These are phyloP conservation scores for Silurus lanzhouensis DNA, from an alignment of 2,797 vertebrate genomes.

Conservation along the genomic window DNA sequence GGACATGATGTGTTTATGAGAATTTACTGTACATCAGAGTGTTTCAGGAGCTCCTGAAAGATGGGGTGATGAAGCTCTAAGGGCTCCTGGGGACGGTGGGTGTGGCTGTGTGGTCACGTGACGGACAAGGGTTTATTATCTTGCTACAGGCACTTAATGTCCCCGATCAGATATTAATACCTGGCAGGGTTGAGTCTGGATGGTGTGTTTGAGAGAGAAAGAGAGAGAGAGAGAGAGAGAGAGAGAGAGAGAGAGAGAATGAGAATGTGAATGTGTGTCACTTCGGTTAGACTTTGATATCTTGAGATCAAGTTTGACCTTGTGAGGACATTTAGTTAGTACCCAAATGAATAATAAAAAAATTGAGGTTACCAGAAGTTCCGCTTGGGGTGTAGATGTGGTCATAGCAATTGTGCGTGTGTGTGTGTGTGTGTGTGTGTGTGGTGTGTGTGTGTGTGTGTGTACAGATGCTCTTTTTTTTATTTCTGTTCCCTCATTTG, in stretches of 20 bases:
- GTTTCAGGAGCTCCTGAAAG: neutral
- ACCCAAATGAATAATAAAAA: neutral
- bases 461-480: constrained; percentile 51
- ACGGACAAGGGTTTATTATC: no score
- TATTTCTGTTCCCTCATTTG: constrained; percentile 10
- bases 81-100: no score
- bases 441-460: constrained; percentile 33
- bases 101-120: constrained; percentile 19
- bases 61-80: no score
- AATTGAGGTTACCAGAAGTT: neutral
- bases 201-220: neutral
- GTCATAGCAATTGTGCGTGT: no score
- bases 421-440: neutral
- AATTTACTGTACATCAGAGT: neutral
- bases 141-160: no score
- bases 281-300: neutral
- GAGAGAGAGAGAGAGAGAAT: no score
- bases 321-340: neutral
- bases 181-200: neutral
- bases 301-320: neutral
- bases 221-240: no score
- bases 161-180: neutral
- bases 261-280: neutral
- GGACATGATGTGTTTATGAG: neutral
- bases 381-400: neutral